Base-by-base conservation (phyloP, 1,140 invertebrate genomes). In the Papilio glaucus region DNA sequence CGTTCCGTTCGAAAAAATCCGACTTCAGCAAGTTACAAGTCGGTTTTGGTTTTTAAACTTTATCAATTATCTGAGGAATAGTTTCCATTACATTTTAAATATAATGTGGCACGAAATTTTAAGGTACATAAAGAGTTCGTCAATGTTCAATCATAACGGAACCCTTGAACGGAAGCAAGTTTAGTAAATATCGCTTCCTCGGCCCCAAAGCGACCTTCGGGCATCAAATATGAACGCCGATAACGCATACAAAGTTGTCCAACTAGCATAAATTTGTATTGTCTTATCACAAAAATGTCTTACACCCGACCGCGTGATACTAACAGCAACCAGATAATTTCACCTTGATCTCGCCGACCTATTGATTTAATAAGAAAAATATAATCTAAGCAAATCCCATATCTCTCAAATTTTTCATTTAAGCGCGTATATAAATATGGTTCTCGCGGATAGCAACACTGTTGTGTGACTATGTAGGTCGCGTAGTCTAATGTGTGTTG, bases 211-310 rank as follows among this genome's bases (percentile, higher is more conserved):
- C 74, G 88, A 80, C 87, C 87, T 91, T 87, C 83, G 77, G 67
- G 74, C 75, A 79, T 79, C 73, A 82, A 80, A 86, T 88, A 91
- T 89, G 85, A 89, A 87, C 86, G 80, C 75, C 83, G 89, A 90
- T 88, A 89, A 91, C 85, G 85, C 83, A 82, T 82, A 84, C 81
- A 76, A 18, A 85, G 80, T 80, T 89, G 87, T 87, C 85, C 91
- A 82, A 88, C 80, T 91, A 88, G 89, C 87, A 92, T 89, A 91
- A 88, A 89, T 91, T 89, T 89, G 85, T 89, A 90, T 89, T 89
- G 85, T 90, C 87, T 91, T 92, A 91, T 91, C 89, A 85, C n/a
- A 78, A 77, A 87, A 84, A 84, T 85, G 77, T 85, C 78, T 82
- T 87, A 86, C 79, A 77, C 75, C 80, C 75, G 73, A 74, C 85